Evolutionary conservation across 2,888 invertebrate species (phyloP), one percentile per base, ranked within the genome.

Genomic region (Ceratothoa steindachneri): DNA sequence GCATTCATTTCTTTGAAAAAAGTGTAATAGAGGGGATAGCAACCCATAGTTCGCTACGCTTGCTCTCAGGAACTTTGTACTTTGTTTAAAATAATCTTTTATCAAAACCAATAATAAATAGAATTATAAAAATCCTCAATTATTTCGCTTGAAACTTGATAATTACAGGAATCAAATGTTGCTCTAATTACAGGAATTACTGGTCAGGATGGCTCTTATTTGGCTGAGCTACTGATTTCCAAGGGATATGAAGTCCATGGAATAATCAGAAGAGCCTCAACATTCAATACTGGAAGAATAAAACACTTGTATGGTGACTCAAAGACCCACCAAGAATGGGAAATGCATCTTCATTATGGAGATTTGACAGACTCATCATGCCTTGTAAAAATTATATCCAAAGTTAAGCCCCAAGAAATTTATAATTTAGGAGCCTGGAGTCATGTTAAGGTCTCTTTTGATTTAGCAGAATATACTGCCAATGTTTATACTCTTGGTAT

Each of bases 371-470:
- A 99, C 85, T 96, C 96, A 67, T 95, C 96, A 80, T 96, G 96
- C 84, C 86, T 96, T 76, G 92, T 93, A 28, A 94, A 93, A 86
- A 89, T 95, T 31, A 92, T 96, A 71, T 89, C 87, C 83, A 83
- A 88, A 85, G 88, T 92, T 22, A 87, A 88, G 82, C 99, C 99
- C 0, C 89, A 89, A 51, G 99, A 99, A 86, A 93, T 99, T 81
- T 99, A 99, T 84, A 99, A 99, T 86, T 87, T 99, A 80, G 99
- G 97, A 0, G 99, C 99, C 0, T 98, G 99, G 84, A 97, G 97
- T 81, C 99, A 99, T 85, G 98, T 99, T 0, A 98, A 98, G 86
- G 96, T 91, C 55, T 99, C 98, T 0, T 99, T 99, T 84, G 98
- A 99, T 83, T 87, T 99, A 77, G 96, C 97, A 82, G 98, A 99